Base-by-base conservation (phyloP, 2,113 vertebrate species). In the Istiophorus platypterus region DNA sequence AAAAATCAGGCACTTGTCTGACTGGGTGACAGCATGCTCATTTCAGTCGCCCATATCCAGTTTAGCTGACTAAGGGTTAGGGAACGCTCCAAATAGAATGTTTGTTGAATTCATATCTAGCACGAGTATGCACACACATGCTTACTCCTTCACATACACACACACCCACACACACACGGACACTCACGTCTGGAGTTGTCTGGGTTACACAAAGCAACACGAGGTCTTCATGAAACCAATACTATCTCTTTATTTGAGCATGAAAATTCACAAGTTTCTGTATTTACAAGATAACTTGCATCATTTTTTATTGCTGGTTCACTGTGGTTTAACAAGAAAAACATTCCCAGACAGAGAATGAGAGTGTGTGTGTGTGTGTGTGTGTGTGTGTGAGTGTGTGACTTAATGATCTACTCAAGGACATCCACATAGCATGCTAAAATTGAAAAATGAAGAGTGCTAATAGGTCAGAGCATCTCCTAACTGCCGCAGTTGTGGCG, bases 91-190 rank as follows among this genome's bases (percentile, higher is more conserved):
- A 29, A 66, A 20, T 24, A 22, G 34, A 81, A 26, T n/a, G 63
- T 86, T 81, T 85, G 52, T 73, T 72, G 68, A 86, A 85, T 89
- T 89, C 75, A 78, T 78, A 79, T 87, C 1, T 20, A 11, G 3
- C 76, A 81, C 13, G 10, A 62, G 47, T 51, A 56, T 70, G 52
- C 63, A 61, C 57, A 74, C 82, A 78, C 72, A 82, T 67, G 29
- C 59, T 70, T 42, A n/a, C 41, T 3, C 20, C 61, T 78, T 69
- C 63, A 65, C 78, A 72, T 72, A 65, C 45, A 61, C 80, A 76
- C 67, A 52, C 63, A 51, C 47, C 63, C 72, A 79, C 15, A 39
- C 5, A 39, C 37, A 8, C 37, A 39, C 1, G 13, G 67, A 47
- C 54, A 45, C 76, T 68, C 47, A 76, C 3, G 71, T 72, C 72